Evolutionary conservation across 2,797 vertebrate species (phyloP).

Genomic region (Trematomus bernacchii): DNA sequence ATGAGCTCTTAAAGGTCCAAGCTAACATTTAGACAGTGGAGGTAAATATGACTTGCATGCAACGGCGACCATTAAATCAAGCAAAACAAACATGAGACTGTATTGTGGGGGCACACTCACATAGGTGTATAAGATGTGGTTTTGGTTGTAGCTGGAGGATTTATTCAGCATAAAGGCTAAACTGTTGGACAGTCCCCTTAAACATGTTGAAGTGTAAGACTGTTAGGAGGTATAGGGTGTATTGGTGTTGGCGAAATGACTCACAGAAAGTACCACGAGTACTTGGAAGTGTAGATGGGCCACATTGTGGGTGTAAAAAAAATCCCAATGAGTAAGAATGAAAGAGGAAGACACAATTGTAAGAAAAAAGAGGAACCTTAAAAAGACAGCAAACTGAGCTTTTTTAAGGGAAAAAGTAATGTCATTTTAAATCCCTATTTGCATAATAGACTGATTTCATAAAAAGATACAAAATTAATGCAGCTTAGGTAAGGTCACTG

Average conservation of each 20-base stretch:
- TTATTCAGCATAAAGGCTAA: constrained; percentile 1
- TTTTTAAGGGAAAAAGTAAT: not conserved
- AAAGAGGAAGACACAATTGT: not conserved
- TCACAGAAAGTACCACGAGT: not conserved
- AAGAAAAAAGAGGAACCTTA: not conserved
- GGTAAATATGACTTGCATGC: constrained; percentile 16
- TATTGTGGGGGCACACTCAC: not conserved
- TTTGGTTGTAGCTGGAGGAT: constrained; percentile 6
- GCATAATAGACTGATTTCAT: not conserved
- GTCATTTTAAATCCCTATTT: not conserved
- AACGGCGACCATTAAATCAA: constrained; percentile 1
- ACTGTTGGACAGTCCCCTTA: constrained; percentile 3
- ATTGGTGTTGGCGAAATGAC: constrained; percentile 7
- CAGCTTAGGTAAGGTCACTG: not conserved
- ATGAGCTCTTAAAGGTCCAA: not conserved
- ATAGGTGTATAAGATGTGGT: not conserved
- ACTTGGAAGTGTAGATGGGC: constrained; percentile 1
- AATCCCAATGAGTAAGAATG: too few relatives aligned
- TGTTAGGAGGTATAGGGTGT: constrained; percentile 1
- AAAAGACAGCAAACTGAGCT: not conserved
- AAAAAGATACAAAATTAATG: not conserved
- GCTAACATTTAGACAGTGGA: constrained; percentile 4
- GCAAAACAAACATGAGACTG: not conserved
- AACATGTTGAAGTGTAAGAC: constrained; percentile 7
- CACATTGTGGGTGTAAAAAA: constrained; percentile 3